phyloP scores from a whole-genome alignment of 2,888 invertebrate species.

The Plusia festucae region DNA sequence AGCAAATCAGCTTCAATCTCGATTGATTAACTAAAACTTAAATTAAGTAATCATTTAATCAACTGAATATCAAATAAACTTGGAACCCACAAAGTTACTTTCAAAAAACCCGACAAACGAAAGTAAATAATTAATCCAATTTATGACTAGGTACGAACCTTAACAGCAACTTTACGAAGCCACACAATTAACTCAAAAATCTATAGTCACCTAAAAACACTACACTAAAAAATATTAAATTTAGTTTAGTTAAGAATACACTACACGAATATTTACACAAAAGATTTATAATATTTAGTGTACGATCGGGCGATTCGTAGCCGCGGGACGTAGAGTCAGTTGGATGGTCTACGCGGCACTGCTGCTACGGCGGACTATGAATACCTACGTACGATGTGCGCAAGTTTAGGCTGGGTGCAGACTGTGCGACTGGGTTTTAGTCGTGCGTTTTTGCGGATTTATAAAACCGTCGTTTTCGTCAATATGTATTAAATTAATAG shows the following conservation, averaged over 20 bases:
- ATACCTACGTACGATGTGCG: constrained; percentile 62
- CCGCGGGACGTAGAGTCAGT: constrained; percentile 68
- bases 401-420: constrained; percentile 66
- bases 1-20: neutral
- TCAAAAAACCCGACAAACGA: constrained; percentile 24
- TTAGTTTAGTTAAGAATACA: constrained; percentile 32
- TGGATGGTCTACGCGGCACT: constrained; percentile 73
- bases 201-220: constrained; percentile 60
- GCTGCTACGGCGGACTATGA: constrained; percentile 64
- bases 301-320: constrained; percentile 67
- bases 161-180: constrained; percentile 59
- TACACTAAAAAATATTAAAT: constrained; percentile 51
- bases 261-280: constrained; percentile 54
- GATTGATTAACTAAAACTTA: neutral
- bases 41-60: neutral
- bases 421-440: constrained; percentile 51
- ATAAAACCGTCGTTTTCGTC: too few relatives aligned
- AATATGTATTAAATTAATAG: too few relatives aligned
- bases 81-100: constrained; percentile 18
- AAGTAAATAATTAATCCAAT: constrained; percentile 63
- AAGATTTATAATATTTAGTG: constrained; percentile 37
- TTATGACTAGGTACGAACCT: constrained; percentile 62
- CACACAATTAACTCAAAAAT: constrained; percentile 54
- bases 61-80: neutral
- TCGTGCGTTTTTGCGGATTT: constrained; percentile 15